Evolutionary conservation across 2,113 vertebrate species (phyloP), one percentile per base, ranked within the genome.

Genomic region (Leucopsar rothschildi): DNA sequence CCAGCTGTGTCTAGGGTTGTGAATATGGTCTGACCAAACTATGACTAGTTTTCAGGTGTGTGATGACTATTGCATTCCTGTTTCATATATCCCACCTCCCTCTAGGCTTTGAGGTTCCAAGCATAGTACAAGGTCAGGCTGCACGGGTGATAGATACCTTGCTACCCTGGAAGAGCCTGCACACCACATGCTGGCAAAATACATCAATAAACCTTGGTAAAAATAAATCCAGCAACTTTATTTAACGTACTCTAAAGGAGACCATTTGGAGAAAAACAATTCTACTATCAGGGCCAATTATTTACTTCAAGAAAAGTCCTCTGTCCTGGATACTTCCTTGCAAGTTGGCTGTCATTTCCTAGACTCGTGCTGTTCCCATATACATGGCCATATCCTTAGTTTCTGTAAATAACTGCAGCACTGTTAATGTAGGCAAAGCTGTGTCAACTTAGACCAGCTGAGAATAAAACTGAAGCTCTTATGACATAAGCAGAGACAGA

Each of bases 371-470:
- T 70, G 24, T 49, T 64, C 21, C 29, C 23, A n/a, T 44, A 60
- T 20, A 47, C 16, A 16, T 9, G 14, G 33, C 19, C 15, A 47
- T 40, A 49, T 60, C 61, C 72, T 85, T 53, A 72, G 49, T 86
- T 91, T 72, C 44, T 50, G 33, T 91, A 71, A 92, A 49, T 50
- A 89, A n/a, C 28, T 52, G 19, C 39, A 88, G 16, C 17, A 71
- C 28, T 78, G 40, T 45, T 91, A 60, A 53, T 52, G 39, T 49
- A 92, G 72, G 28, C 28, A 59, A 92, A 93, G 52, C 80, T 95
- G 72, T 50, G 77, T 69, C 76, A 73, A 52, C 50, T 86, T 60
- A 87, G 35, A 86, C 29, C 20, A 66, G 29, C 44, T 79, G 49
- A 94, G 44, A 39, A 22, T 49, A 73, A 75, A 40, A 37, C 37